phyloP scores from a whole-genome alignment of 1,140 invertebrate species.

The Tetramorium simillimum region DNA sequence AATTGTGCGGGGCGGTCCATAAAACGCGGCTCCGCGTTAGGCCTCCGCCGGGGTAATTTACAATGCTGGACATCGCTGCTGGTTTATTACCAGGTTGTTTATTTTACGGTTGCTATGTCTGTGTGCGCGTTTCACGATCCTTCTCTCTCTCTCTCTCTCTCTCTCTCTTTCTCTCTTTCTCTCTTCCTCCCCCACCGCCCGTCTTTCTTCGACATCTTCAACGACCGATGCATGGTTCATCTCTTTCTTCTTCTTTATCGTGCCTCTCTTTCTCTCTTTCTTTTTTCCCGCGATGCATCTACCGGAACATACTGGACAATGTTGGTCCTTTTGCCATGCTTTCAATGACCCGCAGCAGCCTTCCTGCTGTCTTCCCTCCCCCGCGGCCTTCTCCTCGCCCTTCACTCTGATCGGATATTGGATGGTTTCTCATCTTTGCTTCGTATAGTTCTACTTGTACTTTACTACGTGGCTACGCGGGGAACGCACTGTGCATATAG shows the following conservation, averaged over 20 bases:
- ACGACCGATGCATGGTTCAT: constrained; percentile 13
- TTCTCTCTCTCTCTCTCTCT: constrained; percentile 49
- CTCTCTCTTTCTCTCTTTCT: not conserved
- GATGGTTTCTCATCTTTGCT: constrained; percentile 61
- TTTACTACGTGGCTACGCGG: constrained; percentile 16
- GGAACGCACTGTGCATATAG: constrained; percentile 42
- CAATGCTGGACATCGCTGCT: constrained; percentile 81
- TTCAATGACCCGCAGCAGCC: constrained; percentile 66
- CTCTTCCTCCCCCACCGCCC: too few relatives aligned
- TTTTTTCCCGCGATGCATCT: constrained; percentile 52
- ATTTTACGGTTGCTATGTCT: constrained; percentile 80
- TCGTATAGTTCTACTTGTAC: constrained; percentile 49
- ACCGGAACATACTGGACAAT: constrained; percentile 62
- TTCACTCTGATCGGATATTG: constrained; percentile 58
- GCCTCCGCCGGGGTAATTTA: constrained; percentile 80
- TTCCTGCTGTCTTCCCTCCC: constrained; percentile 33
- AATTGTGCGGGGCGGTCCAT: constrained; percentile 81
- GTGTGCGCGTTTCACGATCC: constrained; percentile 59
- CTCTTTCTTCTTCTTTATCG: constrained; percentile 27
- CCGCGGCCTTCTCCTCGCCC: not conserved
- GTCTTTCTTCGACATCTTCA: constrained; percentile 38
- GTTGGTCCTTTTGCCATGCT: constrained; percentile 63
- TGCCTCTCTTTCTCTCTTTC: constrained; percentile 19
- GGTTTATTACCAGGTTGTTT: constrained; percentile 83
- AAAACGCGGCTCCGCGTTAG: constrained; percentile 80